Percentiles rank a stretch among this genome's conserved stretches.
phyloP scores from a whole-genome alignment of 2,888 invertebrate species.

The Amphipoea lucens region DNA sequence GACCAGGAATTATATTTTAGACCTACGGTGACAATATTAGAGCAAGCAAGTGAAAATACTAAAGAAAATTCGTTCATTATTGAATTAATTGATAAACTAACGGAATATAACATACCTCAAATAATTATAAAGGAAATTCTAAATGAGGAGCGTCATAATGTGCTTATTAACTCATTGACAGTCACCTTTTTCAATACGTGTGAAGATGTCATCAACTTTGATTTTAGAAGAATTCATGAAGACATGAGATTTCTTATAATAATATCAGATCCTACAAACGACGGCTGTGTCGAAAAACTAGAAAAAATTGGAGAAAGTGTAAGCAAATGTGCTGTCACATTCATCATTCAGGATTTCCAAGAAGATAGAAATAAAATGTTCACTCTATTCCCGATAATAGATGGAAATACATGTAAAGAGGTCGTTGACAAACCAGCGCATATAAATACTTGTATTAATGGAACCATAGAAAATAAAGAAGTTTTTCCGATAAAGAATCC shows the following conservation, averaged over 20 bases:
- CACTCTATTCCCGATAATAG: slow-evolving; percentile 73
- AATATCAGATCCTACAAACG: slow-evolving; percentile 54
- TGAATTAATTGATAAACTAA: slow-evolving; percentile 59
- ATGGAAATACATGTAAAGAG: slow-evolving; percentile 71
- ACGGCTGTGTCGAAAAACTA: slow-evolving; percentile 57
- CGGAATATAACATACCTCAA: slow-evolving; percentile 53
- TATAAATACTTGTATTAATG: slow-evolving; percentile 74
- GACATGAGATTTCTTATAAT: slow-evolving; percentile 72
- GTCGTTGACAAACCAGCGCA: slow-evolving; percentile 51
- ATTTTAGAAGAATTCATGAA: slow-evolving; percentile 55
- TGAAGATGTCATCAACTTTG: slow-evolving; percentile 53
- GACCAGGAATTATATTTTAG: slow-evolving; percentile 53
- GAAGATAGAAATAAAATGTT: slow-evolving; percentile 61
- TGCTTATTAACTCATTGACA: slow-evolving; percentile 50
- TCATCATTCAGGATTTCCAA: slow-evolving; percentile 65
- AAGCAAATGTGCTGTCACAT: slow-evolving; percentile 71
- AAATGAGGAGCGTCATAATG: slow-evolving; percentile 34
- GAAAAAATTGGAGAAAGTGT: slow-evolving; percentile 61
- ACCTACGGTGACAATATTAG: slow-evolving; percentile 64
- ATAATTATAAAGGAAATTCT: slow-evolving; percentile 45
- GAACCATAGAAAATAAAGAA: slow-evolving; percentile 56
- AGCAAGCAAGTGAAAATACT: slow-evolving; percentile 22
- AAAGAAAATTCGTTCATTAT: slow-evolving; percentile 54
- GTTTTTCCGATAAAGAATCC: slow-evolving; percentile 74
- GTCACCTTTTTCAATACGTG: slow-evolving; percentile 68